Percentiles rank a stretch among this genome's conserved stretches.
Evolutionary conservation across 2,888 invertebrate genomes (phyloP).

Genomic region (Synergus laeviventris): DNA sequence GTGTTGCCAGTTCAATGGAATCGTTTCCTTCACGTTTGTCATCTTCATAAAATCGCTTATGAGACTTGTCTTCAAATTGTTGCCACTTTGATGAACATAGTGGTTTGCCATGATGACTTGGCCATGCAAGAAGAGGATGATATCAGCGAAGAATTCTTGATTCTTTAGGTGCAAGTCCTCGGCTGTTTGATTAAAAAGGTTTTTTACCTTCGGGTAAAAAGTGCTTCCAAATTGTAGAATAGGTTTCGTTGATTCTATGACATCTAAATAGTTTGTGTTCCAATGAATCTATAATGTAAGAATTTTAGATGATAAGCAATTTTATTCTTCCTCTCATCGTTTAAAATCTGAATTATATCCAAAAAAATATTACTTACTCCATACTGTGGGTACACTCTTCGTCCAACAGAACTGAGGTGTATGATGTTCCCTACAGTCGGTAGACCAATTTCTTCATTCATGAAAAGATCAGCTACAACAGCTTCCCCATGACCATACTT

Average conservation of each 20-base stretch:
- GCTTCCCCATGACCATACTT: slow-evolving; percentile 74
- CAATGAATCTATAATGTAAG: slow-evolving; percentile 59
- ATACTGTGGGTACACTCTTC: slow-evolving; percentile 52
- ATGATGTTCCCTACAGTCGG: slow-evolving; percentile 67
- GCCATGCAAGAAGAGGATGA: slow-evolving; percentile 55
- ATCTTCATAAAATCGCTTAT: slow-evolving; percentile 38
- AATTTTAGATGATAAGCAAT: background rate
- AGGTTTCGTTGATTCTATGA: background rate
- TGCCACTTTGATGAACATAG: slow-evolving; percentile 45
- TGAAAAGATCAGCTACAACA: slow-evolving; percentile 63
- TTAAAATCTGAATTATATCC: background rate
- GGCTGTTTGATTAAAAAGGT: slow-evolving; percentile 53
- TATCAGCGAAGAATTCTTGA: slow-evolving; percentile 58
- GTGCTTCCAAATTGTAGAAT: background rate
- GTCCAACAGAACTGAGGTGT: slow-evolving; percentile 55
- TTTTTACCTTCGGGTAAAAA: slow-evolving; percentile 45
- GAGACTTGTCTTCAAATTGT: slow-evolving; percentile 28
- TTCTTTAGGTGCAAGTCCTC: slow-evolving; percentile 45
- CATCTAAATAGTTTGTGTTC: slow-evolving; percentile 47
- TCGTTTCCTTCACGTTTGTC: background rate
- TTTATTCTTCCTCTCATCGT: no score
- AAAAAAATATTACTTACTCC: slow-evolving; percentile 54
- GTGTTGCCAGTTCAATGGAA: slow-evolving; percentile 52
- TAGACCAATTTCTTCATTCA: slow-evolving; percentile 68
- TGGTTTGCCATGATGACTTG: slow-evolving; percentile 53